Base-by-base conservation (phyloP, 2,797 vertebrate genomes). In the Kryptolebias ocellatus region DNA sequence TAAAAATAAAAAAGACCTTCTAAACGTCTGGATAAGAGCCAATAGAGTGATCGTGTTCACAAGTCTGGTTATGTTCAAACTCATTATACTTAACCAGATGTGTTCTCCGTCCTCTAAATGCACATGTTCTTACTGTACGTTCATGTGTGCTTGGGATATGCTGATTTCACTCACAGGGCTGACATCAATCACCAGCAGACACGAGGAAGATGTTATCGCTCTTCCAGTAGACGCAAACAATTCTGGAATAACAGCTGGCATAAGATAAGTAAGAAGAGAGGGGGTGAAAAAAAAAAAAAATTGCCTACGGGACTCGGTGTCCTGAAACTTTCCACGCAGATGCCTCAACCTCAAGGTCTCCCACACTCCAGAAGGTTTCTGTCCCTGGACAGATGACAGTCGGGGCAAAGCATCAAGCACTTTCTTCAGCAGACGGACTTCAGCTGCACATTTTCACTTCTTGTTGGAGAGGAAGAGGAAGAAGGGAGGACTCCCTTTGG, bases 181-280 rank as follows among this genome's bases (percentile, higher is more conserved):
- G 75, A 67, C 74, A 84, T 88, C 74, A 78, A 74, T 85, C 72
- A 79, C 64, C 9, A 64, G 46, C 74, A 76, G 73, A 86, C 67
- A 81, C 4, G 18, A 60, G 57, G 69, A 87, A 89, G 86, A 89
- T 87, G 90, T 87, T 79, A 60, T 76, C 53, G 47, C 57, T 60
- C 74, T 75, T 89, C 63, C 76, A 79, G 67, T 37, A 65, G 70
- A 85, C 60, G 60, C 62, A 78, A 74, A 65, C 76, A 76, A 78
- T 67, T 70, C 76, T 47, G 42, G 29, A 57, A 62, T 27, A 76
- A 70, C 85, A 91, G 82, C 85, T 88, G 86, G 70, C 57, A 60
- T 65, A 72, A 58, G 74, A 80, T 76, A 68, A 79, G 78, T 39
- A 39, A 39, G 11, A 39, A 39, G 37, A 39, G 9, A 9, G 34